Conservation (phyloP, 92 coral and sea anemone species). For the Palythoa caribaeorum region DNA sequence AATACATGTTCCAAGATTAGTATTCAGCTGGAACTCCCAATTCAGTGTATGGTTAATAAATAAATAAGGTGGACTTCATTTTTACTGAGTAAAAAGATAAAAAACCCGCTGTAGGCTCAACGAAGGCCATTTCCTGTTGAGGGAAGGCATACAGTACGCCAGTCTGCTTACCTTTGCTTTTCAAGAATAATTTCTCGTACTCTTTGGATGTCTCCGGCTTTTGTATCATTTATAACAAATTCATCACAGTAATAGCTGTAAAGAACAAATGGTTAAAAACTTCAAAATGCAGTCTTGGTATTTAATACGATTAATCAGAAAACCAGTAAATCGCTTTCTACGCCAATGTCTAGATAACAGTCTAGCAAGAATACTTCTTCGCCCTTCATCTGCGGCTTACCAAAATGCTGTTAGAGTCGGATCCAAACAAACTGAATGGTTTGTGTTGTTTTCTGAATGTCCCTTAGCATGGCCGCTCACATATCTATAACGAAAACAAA, state of each 20-base stretch:
- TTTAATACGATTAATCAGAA: not conserved
- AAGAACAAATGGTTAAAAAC: not conserved
- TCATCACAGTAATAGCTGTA: conserved; percentile 96
- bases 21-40: not conserved
- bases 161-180: conserved; percentile 59
- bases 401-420: conserved; percentile 94
- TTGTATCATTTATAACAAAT: conserved; percentile 93
- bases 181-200: conserved; percentile 86
- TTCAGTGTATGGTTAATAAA: not conserved
- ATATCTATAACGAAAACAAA: conserved; percentile 68
- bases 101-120: not conserved
- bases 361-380: not conserved
- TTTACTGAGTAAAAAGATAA: not conserved
- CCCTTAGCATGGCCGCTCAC: conserved; percentile 97
- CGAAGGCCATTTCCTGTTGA: conserved; percentile 40
- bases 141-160: not conserved
- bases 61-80: not conserved
- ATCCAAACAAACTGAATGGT: conserved; percentile 93
- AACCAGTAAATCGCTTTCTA: not conserved
- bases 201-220: conserved; percentile 87
- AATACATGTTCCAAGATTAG: not conserved
- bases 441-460: conserved; percentile 83
- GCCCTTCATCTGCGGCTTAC: conserved; percentile 55
- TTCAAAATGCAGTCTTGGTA: not conserved
- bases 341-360: not conserved